These are phyloP conservation scores for Indicator indicator DNA, from an alignment of 2,113 vertebrate species.

Conservation along the genomic window DNA sequence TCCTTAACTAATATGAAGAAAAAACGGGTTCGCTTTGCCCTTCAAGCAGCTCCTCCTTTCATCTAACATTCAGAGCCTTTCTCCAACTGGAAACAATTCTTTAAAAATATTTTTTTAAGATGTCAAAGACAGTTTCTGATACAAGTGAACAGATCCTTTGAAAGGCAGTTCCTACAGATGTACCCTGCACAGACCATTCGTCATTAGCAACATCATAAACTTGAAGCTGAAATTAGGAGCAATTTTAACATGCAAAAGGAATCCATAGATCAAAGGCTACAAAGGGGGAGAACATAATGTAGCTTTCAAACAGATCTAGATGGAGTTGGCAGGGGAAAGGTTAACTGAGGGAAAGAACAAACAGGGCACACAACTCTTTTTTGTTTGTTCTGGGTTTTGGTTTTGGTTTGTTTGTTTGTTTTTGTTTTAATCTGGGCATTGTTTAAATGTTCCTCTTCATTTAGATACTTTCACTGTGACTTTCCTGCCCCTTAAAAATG, in stretches of 20 bases:
- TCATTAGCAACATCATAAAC: constrained; percentile 44
- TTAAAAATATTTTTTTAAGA: not conserved
- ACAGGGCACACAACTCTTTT: not conserved
- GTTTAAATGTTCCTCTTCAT: not conserved
- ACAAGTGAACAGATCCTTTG: constrained; percentile 30
- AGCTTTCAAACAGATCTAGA: constrained; percentile 26
- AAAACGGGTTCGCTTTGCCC: not conserved
- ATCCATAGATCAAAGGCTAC: constrained; percentile 25
- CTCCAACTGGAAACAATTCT: not conserved
- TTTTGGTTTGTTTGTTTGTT: too few species aligned
- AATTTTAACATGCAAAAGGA: constrained; percentile 37
- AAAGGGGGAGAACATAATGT: constrained; percentile 37
- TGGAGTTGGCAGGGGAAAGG: not conserved
- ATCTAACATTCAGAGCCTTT: not conserved
- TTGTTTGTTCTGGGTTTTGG: not conserved
- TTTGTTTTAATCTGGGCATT: not conserved
- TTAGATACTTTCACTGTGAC: not conserved
- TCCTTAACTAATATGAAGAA: not conserved
- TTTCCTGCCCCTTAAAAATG: not conserved
- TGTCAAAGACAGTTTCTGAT: constrained; percentile 17
- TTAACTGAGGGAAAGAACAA: not conserved
- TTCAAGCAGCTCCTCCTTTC: constrained; percentile 11
- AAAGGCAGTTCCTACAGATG: constrained; percentile 21
- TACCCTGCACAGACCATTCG: constrained; percentile 14
- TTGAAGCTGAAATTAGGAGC: constrained; percentile 45